Evolutionary conservation across 2,113 vertebrate species (phyloP).

Genomic region (Calidris pygmaea): DNA sequence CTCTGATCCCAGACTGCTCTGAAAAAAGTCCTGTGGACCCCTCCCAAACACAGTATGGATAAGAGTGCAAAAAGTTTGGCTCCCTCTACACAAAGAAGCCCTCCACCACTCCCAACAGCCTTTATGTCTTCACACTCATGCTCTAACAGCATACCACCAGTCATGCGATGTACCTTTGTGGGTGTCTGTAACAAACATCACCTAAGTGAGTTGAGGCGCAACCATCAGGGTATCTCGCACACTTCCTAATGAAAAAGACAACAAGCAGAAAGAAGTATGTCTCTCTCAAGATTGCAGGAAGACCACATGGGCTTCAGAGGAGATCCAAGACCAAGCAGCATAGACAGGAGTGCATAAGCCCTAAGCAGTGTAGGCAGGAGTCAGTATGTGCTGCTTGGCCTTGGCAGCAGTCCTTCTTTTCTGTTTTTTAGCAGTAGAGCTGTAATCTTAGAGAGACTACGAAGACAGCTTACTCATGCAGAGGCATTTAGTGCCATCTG

Average conservation of each 20-base stretch:
- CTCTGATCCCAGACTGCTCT: not conserved
- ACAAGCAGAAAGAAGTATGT: not conserved
- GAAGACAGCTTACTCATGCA: not conserved
- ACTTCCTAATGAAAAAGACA: not conserved
- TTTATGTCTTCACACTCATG: not conserved
- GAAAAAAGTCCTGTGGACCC: not conserved
- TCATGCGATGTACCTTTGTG: rapidly evolving
- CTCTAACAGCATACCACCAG: not conserved
- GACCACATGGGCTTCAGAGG: not conserved
- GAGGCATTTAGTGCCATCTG: not conserved
- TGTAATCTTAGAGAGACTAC: not conserved
- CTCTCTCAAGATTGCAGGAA: not conserved
- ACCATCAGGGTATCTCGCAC: not conserved
- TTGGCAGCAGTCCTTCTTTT: not conserved
- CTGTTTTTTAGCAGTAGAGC: not conserved
- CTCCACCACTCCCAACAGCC: not conserved
- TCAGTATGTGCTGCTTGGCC: not conserved
- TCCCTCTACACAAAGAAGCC: not conserved
- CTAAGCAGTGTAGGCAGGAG: not conserved
- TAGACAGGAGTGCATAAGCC: not conserved
- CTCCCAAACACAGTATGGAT: not conserved
- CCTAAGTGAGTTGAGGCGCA: not conserved
- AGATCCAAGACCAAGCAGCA: not conserved
- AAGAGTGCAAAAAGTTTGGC: not conserved
- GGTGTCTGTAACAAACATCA: not conserved